These are phyloP conservation scores for Anseranas semipalmata DNA, from an alignment of 2,113 vertebrate species.

Conservation along the genomic window DNA sequence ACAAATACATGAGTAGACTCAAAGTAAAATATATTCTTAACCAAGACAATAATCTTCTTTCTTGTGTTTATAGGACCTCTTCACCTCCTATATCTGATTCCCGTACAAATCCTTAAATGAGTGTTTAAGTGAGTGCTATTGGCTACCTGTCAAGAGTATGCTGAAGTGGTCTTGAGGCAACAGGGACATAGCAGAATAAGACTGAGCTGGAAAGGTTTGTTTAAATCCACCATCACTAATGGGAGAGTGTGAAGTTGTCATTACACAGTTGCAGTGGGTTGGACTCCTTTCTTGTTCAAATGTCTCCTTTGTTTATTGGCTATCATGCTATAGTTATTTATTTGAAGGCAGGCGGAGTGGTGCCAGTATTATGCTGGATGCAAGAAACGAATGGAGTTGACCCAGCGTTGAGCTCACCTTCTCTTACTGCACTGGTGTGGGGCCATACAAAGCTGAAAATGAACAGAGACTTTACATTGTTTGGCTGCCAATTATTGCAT, in stretches of 20 bases:
- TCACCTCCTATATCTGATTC: background rate
- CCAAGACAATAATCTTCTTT: background rate
- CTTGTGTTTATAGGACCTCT: background rate
- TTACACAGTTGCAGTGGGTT: fast-evolving
- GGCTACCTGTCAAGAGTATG: background rate
- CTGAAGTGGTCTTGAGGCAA: background rate
- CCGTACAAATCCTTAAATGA: background rate
- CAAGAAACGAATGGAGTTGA: background rate
- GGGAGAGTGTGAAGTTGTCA: background rate
- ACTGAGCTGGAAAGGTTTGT: background rate
- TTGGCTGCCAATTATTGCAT: background rate
- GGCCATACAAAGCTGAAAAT: background rate
- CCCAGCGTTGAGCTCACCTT: background rate
- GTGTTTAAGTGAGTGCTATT: background rate
- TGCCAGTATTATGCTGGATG: background rate
- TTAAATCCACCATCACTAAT: background rate
- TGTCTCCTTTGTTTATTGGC: fast-evolving
- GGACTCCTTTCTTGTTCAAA: background rate
- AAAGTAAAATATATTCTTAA: background rate
- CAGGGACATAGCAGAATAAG: fast-evolving
- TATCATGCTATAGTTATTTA: background rate
- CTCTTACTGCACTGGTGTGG: background rate
- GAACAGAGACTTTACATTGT: background rate
- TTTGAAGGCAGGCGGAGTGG: background rate
- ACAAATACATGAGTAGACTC: background rate